Evolutionary conservation across 2,113 vertebrate species (phyloP).

Genomic region (Pelmatolapia mariae): DNA sequence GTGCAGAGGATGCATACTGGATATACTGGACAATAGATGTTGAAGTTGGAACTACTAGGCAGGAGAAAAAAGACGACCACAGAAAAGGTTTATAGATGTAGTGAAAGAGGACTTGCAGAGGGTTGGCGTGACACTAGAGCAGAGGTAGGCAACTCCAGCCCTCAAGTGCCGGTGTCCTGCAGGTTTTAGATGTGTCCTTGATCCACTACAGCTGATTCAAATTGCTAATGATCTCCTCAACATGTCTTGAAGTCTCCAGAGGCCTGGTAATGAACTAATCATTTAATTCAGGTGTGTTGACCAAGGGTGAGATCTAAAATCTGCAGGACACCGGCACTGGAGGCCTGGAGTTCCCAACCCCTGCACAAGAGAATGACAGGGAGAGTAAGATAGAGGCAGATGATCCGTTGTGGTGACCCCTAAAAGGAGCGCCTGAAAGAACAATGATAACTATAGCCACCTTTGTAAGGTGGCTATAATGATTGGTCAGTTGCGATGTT

Average conservation of each 20-base stretch:
- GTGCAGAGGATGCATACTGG: neutral
- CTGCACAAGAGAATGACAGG: neutral
- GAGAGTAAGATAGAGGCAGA: neutral
- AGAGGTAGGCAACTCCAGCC: neutral
- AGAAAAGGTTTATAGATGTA: neutral
- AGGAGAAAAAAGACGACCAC: neutral
- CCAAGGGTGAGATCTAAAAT: neutral
- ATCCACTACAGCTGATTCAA: neutral
- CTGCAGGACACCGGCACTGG: neutral
- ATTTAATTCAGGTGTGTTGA: neutral
- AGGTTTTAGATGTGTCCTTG: neutral
- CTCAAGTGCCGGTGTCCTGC: neutral
- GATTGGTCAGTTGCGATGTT: neutral
- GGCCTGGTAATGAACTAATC: neutral
- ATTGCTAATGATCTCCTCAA: neutral
- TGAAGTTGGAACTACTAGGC: neutral
- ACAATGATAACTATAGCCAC: neutral
- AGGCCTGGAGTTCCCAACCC: neutral
- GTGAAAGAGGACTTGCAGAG: neutral
- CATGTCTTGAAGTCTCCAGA: neutral
- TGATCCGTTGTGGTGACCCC: neutral
- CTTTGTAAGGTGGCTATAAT: neutral
- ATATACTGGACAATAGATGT: neutral
- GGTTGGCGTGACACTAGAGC: neutral
- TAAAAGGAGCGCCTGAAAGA: neutral